phyloP scores from a whole-genome alignment of 2,113 vertebrate genomes.

The Lipophrys pholis region DNA sequence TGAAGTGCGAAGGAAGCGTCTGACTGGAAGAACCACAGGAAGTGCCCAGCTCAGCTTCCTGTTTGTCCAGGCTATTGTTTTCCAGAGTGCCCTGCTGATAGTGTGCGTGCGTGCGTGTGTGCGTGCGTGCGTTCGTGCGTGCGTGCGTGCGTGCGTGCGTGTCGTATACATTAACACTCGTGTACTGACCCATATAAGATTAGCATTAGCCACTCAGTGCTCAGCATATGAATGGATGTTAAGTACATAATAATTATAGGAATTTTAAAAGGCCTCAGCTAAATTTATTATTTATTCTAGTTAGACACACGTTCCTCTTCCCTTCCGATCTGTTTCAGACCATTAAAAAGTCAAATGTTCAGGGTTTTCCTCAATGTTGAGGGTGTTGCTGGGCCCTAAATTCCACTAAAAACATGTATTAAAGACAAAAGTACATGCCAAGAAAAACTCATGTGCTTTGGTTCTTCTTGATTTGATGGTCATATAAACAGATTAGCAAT shows the following conservation, averaged over 20 bases:
- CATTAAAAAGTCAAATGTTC: too few relatives aligned
- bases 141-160: too few relatives aligned
- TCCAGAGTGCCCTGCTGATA: constrained; percentile 23
- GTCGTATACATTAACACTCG: background rate
- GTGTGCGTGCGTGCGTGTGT: background rate
- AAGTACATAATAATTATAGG: constrained; percentile 48
- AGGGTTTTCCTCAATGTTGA: too few relatives aligned
- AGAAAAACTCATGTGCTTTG: too few relatives aligned
- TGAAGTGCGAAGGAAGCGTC: constrained; percentile 46
- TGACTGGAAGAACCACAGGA: constrained; percentile 61
- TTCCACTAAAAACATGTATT: too few relatives aligned
- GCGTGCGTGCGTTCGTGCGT: too few relatives aligned
- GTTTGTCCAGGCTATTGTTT: constrained; percentile 55
- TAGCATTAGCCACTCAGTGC: constrained; percentile 40
- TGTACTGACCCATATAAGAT: constrained; percentile 16
- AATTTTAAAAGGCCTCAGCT: constrained; percentile 31
- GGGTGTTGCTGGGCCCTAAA: too few relatives aligned
- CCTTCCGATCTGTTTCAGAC: too few relatives aligned
- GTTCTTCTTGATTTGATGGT: too few relatives aligned
- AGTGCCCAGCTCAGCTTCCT: constrained; percentile 58
- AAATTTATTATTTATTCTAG: constrained; percentile 51
- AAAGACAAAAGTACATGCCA: too few relatives aligned
- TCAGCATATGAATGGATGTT: constrained; percentile 47
- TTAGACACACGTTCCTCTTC: constrained; percentile 27
- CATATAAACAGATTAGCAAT: too few relatives aligned